phyloP scores from a whole-genome alignment of 2,113 vertebrate species.

The Stigmatopora nigra region DNA sequence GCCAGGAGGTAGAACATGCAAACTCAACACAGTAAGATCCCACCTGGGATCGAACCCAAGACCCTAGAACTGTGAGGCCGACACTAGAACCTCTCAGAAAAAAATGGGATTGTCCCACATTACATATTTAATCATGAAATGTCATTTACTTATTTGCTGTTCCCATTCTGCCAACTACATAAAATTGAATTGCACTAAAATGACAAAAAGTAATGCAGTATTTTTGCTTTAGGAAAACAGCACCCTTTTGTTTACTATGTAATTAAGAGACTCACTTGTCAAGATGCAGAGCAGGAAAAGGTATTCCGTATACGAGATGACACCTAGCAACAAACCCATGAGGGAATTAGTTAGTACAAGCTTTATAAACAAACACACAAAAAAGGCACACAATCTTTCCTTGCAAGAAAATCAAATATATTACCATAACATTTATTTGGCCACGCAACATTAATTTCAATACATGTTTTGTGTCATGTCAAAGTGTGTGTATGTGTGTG shows the following conservation, averaged over 20 bases:
- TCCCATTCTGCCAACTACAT: neutral
- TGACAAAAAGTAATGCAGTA: neutral
- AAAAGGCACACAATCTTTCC: conserved; percentile 53
- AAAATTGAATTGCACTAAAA: neutral
- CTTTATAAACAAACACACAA: conserved; percentile 16
- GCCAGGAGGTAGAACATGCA: no score
- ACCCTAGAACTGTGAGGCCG: no score
- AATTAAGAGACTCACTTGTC: conserved; percentile 83
- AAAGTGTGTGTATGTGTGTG: conserved; percentile 33
- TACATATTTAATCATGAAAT: neutral
- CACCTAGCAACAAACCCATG: conserved; percentile 73
- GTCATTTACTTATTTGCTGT: neutral
- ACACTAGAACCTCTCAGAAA: neutral
- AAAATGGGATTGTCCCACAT: neutral
- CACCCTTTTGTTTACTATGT: no score
- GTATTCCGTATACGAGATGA: conserved; percentile 98
- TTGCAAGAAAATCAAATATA: conserved; percentile 48
- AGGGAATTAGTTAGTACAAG: conserved; percentile 46
- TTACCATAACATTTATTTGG: conserved; percentile 3
- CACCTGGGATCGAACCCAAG: no score
- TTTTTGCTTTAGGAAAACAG: no score
- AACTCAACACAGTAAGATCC: no score
- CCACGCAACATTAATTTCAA: conserved; percentile 18
- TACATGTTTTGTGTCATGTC: conserved; percentile 46
- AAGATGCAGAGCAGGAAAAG: conserved; percentile 97